Percentiles rank a stretch among this genome's conserved stretches.
Conservation (phyloP, 2,888 invertebrate genomes). For the Sceliomorpha sp. region DNA sequence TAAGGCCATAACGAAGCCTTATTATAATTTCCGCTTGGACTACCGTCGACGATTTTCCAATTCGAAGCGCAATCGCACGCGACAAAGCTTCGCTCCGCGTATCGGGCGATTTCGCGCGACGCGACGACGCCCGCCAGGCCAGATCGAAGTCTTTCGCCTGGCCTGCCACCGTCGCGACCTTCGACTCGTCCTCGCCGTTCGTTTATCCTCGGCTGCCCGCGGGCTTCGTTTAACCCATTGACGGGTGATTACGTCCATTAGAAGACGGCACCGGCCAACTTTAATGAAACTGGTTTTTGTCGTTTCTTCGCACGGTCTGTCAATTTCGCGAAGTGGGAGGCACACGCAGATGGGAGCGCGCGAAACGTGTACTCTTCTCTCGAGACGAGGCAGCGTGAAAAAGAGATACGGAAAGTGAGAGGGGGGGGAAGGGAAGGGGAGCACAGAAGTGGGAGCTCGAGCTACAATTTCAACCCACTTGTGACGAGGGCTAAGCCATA, state of each 20-base stretch:
- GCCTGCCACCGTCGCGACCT: constrained; percentile 28
- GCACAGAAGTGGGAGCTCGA: constrained; percentile 52
- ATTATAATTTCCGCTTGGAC: no score
- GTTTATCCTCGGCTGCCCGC: constrained; percentile 30
- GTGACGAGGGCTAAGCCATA: constrained; percentile 59
- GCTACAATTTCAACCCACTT: constrained; percentile 42
- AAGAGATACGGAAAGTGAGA: constrained; percentile 39
- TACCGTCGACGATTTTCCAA: no score
- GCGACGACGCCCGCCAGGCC: no score
- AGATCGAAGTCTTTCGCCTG: constrained; percentile 12
- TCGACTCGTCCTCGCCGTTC: constrained; percentile 40
- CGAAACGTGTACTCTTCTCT: constrained; percentile 9
- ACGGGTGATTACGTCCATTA: constrained; percentile 58
- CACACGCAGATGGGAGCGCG: constrained; percentile 37
- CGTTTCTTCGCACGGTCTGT: constrained; percentile 57
- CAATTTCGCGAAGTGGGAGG: constrained; percentile 55
- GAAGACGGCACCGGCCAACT: constrained; percentile 53
- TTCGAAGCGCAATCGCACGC: no score
- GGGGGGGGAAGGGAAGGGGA: constrained; percentile 36
- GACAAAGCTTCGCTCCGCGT: no score
- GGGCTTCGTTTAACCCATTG: constrained; percentile 56
- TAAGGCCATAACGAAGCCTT: no score
- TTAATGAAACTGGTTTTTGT: constrained; percentile 61
- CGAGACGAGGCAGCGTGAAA: constrained; percentile 28
- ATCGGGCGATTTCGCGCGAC: no score